phyloP scores from a whole-genome alignment of 1,140 invertebrate genomes.

The Piezodorus guildinii region DNA sequence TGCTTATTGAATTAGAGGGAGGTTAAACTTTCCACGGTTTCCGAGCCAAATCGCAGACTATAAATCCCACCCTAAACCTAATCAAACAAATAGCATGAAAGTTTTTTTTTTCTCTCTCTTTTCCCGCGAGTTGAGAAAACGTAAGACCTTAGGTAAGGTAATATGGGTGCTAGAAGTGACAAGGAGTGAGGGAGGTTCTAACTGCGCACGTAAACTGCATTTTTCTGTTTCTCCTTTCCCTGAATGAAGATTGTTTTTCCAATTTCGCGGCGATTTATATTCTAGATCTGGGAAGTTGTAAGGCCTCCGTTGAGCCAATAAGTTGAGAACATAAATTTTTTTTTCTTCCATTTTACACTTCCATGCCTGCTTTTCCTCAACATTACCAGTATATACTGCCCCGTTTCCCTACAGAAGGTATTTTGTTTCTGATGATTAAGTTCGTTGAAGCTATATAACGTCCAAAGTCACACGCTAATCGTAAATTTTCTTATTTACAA shows the following conservation, averaged over 20 bases:
- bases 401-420: neutral
- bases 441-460: too few species aligned
- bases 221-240: neutral
- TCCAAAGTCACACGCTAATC: too few species aligned
- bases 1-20: neutral
- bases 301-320: neutral
- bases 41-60: neutral
- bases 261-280: slow-evolving; percentile 1
- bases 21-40: neutral
- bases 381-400: too few species aligned
- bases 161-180: neutral
- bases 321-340: neutral
- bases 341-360: neutral
- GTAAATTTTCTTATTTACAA: too few species aligned
- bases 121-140: too few species aligned
- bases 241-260: neutral
- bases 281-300: neutral
- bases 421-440: neutral
- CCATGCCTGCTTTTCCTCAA: neutral
- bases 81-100: slow-evolving; percentile 11
- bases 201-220: neutral
- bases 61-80: neutral
- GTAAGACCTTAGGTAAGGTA: too few species aligned
- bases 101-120: neutral
- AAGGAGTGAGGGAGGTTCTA: neutral